Percentiles rank a stretch among this genome's conserved stretches.
Conservation (phyloP, 2,797 vertebrate species). For the Pantherophis vulpinus region DNA sequence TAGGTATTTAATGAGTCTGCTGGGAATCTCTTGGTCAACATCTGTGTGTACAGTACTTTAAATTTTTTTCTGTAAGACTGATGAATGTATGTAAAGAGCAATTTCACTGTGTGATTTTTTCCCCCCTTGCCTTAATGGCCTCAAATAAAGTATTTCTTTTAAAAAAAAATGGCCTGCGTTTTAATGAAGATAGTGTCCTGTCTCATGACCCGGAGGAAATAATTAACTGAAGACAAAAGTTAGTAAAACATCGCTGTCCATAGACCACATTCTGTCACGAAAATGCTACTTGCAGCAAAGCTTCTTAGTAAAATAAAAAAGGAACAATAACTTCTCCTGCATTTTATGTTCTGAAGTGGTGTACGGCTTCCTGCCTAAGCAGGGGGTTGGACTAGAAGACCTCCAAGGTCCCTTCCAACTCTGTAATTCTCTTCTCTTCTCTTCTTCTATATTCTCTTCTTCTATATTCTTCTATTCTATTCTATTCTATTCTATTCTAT, state of each 20-base stretch:
- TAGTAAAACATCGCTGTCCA: background rate
- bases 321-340: background rate
- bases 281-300: background rate
- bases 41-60: slow-evolving; percentile 44
- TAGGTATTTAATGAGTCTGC: slow-evolving; percentile 47
- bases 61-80: slow-evolving; percentile 61
- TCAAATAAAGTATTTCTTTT: slow-evolving; percentile 72
- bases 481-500: no score
- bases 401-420: no score
- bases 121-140: slow-evolving; percentile 68
- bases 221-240: background rate
- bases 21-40: slow-evolving; percentile 44
- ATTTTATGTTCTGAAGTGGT: background rate
- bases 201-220: background rate
- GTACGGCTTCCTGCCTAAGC: no score
- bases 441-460: no score
- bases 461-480: no score
- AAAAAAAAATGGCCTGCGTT: slow-evolving; percentile 45
- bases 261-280: background rate
- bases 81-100: slow-evolving; percentile 75
- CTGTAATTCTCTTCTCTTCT: no score
- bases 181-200: slow-evolving; percentile 1
- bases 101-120: slow-evolving; percentile 63
- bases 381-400: no score
- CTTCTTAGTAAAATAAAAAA: no score